A percentile compares a stretch with the other conserved stretches of the same genome.
phyloP scores from a whole-genome alignment of 1,140 invertebrate genomes.

The Anoplolepis gracilipes region DNA sequence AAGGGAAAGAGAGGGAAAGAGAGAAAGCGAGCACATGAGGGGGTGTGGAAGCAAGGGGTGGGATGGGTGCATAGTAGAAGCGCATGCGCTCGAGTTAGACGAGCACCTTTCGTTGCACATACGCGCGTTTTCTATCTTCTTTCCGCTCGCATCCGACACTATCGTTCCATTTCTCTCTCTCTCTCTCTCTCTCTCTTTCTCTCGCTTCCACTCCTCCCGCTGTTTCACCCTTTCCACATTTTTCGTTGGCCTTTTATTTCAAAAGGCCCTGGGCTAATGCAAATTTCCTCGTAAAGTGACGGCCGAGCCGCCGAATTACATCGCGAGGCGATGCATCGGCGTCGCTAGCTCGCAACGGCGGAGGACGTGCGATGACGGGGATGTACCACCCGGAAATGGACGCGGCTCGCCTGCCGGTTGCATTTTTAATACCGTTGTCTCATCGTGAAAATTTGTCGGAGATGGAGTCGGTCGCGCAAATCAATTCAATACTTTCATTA shows the following conservation, averaged over 20 bases:
- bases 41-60: constrained; percentile 12
- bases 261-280: constrained; percentile 76
- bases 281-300: constrained; percentile 79
- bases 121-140: constrained; percentile 41
- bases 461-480: constrained; percentile 10
- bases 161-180: constrained; percentile 14
- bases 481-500: constrained; percentile 39
- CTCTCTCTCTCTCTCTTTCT: background rate
- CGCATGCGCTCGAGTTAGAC: constrained; percentile 76
- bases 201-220: constrained; percentile 46
- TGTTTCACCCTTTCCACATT: constrained; percentile 71
- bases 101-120: constrained; percentile 62
- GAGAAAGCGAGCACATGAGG: constrained; percentile 1
- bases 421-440: constrained; percentile 53
- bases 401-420: constrained; percentile 43
- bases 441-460: constrained; percentile 43
- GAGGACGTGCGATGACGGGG: constrained; percentile 44
- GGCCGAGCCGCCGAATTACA: constrained; percentile 69
- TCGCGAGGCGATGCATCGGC: constrained; percentile 59
- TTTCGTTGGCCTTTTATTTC: constrained; percentile 79
- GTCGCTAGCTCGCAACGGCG: constrained; percentile 45
- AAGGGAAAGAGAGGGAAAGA: constrained; percentile 59
- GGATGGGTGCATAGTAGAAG: constrained; percentile 51
- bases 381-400: constrained; percentile 60
- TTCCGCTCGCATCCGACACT: constrained; percentile 36